Base-by-base conservation (phyloP, 2,888 invertebrate genomes). In the Tachina lurida region DNA sequence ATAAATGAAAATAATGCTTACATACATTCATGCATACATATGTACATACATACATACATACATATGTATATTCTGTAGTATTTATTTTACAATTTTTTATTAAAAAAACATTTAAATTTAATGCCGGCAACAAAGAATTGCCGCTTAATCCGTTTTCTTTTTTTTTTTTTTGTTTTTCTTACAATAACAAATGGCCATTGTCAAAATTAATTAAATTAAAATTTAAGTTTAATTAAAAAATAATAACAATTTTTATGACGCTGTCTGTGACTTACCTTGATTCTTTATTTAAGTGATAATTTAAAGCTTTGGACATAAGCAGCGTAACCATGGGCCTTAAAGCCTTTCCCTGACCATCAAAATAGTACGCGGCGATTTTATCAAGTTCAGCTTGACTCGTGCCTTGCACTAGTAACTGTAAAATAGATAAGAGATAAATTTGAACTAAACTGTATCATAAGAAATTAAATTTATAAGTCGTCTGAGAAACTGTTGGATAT, bases 331-430 rank as follows among this genome's bases (percentile, higher is more conserved):
- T 97, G 71, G 99, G 99, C 92, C 99, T 95, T 89, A 99, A 94
- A 88, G 98, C 97, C 94, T 99, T 99, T 90, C 99, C 99, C 93
- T 98, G 97, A 86, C 99, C 98, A 93, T 98, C 98, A 94, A 99
- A 99, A 94, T 99, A 99, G 94, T 99, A 99, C 91, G 97, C 97
- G 87, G 98, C 96, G 94, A 99, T 97, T 92, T 96, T 96, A 93
- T 96, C 96, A 92, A 99, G 94, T 93, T 98, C 97, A 87, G 95
- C 94, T 93, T 96, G 96, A 92, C 95, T 95, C 90, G 97, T 97
- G 93, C 96, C 96, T 90, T 94, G 94, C 91, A 95, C 94, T 93
- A 97, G 94, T 92, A 92, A 84, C 93, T 93, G 85, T n/a, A 45
- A 73, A 54, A 81, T n/a, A 67, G 19, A 75, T 13, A 65, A 58